These are phyloP conservation scores for Pachymerium ferrugineum DNA, from an alignment of 2,888 invertebrate species.

Conservation along the genomic window DNA sequence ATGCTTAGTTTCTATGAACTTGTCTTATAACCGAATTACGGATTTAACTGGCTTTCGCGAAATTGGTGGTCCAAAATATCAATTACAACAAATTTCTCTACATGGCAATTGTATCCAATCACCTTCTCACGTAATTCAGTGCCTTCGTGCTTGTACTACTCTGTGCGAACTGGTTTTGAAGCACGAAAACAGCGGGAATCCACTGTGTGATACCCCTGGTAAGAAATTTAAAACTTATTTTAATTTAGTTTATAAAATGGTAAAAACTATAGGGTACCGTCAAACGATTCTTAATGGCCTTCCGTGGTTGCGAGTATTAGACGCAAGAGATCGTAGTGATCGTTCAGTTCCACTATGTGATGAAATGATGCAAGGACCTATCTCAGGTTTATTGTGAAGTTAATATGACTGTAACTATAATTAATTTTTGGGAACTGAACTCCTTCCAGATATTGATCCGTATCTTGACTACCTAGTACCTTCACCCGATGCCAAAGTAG, in stretches of 20 bases:
- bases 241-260: neutral
- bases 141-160: slow-evolving; percentile 29
- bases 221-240: neutral
- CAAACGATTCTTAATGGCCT: slow-evolving; percentile 31
- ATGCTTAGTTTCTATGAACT: slow-evolving; percentile 31
- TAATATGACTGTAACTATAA: too few relatives aligned
- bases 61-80: slow-evolving; percentile 28
- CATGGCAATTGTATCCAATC: slow-evolving; percentile 30
- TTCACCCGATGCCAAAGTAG: slow-evolving; percentile 29
- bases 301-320: slow-evolving; percentile 32
- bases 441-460: slow-evolving; percentile 21
- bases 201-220: slow-evolving; percentile 29
- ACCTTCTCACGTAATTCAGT: slow-evolving; percentile 28
- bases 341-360: slow-evolving; percentile 29
- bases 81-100: slow-evolving; percentile 31
- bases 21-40: slow-evolving; percentile 28
- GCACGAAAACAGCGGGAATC: slow-evolving; percentile 30
- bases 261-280: slow-evolving; percentile 23
- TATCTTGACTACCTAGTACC: slow-evolving; percentile 27
- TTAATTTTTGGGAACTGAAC: neutral
- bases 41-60: slow-evolving; percentile 29
- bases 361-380: neutral
- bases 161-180: slow-evolving; percentile 29
- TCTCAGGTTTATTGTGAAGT: slow-evolving; percentile 19
- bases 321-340: slow-evolving; percentile 27